Conservation (phyloP, 2,888 invertebrate species). For the Metacarcinus magister region DNA sequence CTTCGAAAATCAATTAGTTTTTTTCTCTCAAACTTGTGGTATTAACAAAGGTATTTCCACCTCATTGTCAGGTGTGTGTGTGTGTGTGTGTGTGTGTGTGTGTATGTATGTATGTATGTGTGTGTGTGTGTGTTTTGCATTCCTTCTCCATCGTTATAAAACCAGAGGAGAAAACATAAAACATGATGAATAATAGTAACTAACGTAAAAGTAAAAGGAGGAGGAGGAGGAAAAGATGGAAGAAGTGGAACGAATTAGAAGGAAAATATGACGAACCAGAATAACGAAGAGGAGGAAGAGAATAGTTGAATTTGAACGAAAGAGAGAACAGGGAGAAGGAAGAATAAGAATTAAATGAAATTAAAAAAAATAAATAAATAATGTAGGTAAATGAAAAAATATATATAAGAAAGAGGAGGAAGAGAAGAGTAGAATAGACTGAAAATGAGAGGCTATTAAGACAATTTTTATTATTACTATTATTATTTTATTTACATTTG, state of each 20-base stretch:
- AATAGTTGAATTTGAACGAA: neutral
- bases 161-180: neutral
- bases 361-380: neutral
- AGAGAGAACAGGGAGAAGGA: neutral
- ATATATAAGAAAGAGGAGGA: neutral
- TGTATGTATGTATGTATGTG: slow-evolving; percentile 32
- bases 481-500: neutral
- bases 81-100: slow-evolving; percentile 43
- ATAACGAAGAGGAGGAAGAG: neutral
- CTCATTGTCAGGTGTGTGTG: slow-evolving; percentile 31
- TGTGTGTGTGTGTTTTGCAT: slow-evolving; percentile 8
- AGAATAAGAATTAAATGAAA: neutral
- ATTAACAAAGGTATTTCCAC: neutral
- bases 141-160: neutral
- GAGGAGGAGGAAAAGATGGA: neutral
- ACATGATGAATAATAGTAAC: too few species aligned
- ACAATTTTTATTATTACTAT: neutral
- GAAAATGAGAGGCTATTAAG: too few species aligned
- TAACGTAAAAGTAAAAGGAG: neutral
- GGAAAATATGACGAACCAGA: neutral
- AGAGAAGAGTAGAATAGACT: neutral
- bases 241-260: too few species aligned
- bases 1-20: slow-evolving; percentile 39
- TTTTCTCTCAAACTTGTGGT: neutral
- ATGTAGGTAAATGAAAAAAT: neutral